Evolutionary conservation across 64 coral and sea anemone species (phyloP), one percentile per base, ranked within the genome.

Genomic region (Dendrophyllia cribrosa): DNA sequence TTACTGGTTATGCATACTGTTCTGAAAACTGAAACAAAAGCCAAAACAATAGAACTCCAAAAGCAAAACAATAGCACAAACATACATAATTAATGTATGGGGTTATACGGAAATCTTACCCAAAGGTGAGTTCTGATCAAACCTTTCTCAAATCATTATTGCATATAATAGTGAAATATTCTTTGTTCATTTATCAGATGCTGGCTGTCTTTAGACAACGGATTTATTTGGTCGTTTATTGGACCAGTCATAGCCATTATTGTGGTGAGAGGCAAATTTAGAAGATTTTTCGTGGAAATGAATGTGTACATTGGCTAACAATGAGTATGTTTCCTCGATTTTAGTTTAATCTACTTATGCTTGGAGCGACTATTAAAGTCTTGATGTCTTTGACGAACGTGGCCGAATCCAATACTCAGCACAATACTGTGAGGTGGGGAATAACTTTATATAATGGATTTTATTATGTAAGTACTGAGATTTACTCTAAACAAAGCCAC

Each of bases 211-310:
- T 75, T 75, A 17, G 45, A 49, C 12, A 48, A 74, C 4, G 72
- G 72, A 74, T 49, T 74, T 19, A 74, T 50, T 74, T 74, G 72
- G 72, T 49, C 72, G 44, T 75, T 75, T 75, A 45, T 75, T 75
- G 72, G 72, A 75, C 72, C 72, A 75, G 72, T 75, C 25, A 7
- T 49, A 17, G 72, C 43, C 13, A 75, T 75, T 15, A 75, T 75
- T 19, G 45, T 49, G 72, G 72, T 75, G 11, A 75, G 72, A 56
- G 53, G 12, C 53, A 6, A 13, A 44, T 69, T 69, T 23, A 20
- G 0, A 69, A 14, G 16, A 20, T 13, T 19, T 49, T 43, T 56
- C 53, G 12, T 56, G 53, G 53, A 56, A 7, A 56, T 56, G 7
- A 56, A 56, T 56, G 2, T 12, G 3, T 1, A 9, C 53, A 9